phyloP scores from a whole-genome alignment of 2,888 invertebrate species.

The Eilema sororculum region DNA sequence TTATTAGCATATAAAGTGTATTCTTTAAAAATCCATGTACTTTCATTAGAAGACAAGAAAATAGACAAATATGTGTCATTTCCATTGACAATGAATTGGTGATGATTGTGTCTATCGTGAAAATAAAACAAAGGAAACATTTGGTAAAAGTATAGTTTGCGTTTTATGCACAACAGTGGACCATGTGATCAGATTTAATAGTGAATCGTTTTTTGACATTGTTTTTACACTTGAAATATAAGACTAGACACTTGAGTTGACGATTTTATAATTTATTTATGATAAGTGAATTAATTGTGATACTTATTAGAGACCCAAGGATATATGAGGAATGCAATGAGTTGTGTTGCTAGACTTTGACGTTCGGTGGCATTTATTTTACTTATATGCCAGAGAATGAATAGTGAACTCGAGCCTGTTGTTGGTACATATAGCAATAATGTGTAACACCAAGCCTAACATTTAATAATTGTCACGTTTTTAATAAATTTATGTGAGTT shows the following conservation, averaged over 20 bases:
- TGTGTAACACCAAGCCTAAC: constrained; percentile 76
- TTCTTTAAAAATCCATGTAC: constrained; percentile 72
- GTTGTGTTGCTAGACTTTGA: constrained; percentile 68
- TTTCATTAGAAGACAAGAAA: constrained; percentile 78
- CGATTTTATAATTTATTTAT: constrained; percentile 86
- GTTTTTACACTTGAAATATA: constrained; percentile 78
- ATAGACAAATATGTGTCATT: constrained; percentile 73
- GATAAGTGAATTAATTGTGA: constrained; percentile 85
- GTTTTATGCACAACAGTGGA: constrained; percentile 83
- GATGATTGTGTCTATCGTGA: constrained; percentile 80
- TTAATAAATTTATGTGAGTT: constrained; percentile 80
- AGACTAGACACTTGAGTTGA: constrained; percentile 80
- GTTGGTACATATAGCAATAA: constrained; percentile 65
- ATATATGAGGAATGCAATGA: constrained; percentile 68
- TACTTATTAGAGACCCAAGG: constrained; percentile 76
- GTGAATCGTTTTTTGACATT: constrained; percentile 84
- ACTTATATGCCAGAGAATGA: constrained; percentile 61
- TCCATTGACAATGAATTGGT: constrained; percentile 79
- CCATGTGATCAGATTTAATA: constrained; percentile 82
- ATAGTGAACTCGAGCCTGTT: constrained; percentile 53
- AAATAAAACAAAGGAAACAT: constrained; percentile 72
- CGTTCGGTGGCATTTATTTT: constrained; percentile 70
- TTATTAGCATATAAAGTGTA: constrained; percentile 77
- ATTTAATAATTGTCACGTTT: constrained; percentile 74
- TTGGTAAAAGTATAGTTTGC: constrained; percentile 78